phyloP scores from a whole-genome alignment of 2,888 invertebrate genomes.

The Drosophila leonis region DNA sequence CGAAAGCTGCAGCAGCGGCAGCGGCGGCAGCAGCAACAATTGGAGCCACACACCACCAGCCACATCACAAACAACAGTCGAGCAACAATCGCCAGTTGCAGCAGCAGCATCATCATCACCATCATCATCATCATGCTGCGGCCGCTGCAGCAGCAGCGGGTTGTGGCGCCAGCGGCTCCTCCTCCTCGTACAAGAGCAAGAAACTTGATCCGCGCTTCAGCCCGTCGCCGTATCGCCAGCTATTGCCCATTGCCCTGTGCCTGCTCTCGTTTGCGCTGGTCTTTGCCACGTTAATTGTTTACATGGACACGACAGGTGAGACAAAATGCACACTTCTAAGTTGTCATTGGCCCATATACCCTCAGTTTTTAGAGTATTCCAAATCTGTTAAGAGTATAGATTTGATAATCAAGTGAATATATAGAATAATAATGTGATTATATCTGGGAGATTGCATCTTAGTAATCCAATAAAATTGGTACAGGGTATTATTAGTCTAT shows the following conservation, averaged over 20 bases:
- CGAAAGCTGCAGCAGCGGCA: slow-evolving; percentile 31
- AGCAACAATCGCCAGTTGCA: slow-evolving; percentile 59
- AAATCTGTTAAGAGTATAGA: neutral
- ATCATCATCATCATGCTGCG: slow-evolving; percentile 52
- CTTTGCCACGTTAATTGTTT: slow-evolving; percentile 91
- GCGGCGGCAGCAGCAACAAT: slow-evolving; percentile 51
- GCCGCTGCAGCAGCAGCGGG: slow-evolving; percentile 43
- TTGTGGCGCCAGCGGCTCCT: slow-evolving; percentile 41
- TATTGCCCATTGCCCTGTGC: slow-evolving; percentile 90
- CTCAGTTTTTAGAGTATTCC: neutral
- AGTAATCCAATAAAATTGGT: neutral
- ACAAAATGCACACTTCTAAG: slow-evolving; percentile 6
- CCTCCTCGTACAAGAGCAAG: slow-evolving; percentile 82
- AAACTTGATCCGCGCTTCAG: slow-evolving; percentile 84
- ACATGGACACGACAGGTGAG: slow-evolving; percentile 93
- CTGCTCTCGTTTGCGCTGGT: slow-evolving; percentile 92
- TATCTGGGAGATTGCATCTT: too few species aligned
- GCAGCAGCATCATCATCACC: slow-evolving; percentile 56
- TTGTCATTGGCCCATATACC: neutral
- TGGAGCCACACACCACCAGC: slow-evolving; percentile 57
- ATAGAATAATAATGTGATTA: neutral
- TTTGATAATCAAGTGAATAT: neutral
- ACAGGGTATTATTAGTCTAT: neutral
- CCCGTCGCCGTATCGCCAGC: slow-evolving; percentile 85
- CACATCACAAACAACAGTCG: slow-evolving; percentile 62